Base-by-base conservation (phyloP, 1,140 invertebrate genomes). In the Drosophila ananassae region DNA sequence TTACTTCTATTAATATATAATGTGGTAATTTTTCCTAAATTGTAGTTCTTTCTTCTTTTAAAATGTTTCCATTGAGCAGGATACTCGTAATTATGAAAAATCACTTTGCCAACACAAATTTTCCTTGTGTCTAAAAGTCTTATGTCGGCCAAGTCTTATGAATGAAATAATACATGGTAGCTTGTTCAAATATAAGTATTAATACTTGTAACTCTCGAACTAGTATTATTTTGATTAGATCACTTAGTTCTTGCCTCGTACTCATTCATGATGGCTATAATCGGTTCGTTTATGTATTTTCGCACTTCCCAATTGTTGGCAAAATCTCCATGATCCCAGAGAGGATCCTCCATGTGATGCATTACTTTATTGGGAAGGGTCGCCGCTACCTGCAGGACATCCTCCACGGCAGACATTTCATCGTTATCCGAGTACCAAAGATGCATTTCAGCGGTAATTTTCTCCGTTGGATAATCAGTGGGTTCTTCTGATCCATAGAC, bases 401-500 rank as follows among this genome's bases (percentile, higher is more conserved):
- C 72, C 4, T 66, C 44, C 5, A 67, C 55, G 4, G 54, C 72
- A 12, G 72, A 2, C 73, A 75, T 55, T 1, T 75, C 73, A 83
- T 97, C 96, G 68, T 95, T 95, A 34, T 94, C 93, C 12, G 94
- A 94, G 77, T 95, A 96, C 90, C 95, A 95, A 1, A 97, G 78
- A 30, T 93, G 94, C 91, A 39, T 93, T 93, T 12, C 72, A 76
- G 0, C 95, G 60, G 74, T 75, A 2, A 75, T 58, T 13, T 74
- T 13, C 0, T 75, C 47, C 0, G 60, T 75, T 13, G 94, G 74
- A 75, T 96, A 96, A 3, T 82, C 58, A 1, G 95, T 95, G 12
- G 95, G 95, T 12, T 52, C 68, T 10, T 79, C 21, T 21, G 72
- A 74, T 5, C 83, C 90, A 64, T 94, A 94, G 0, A 73, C 50